Conservation (phyloP, 2,888 invertebrate genomes). For the Flabesymbios commensalis region DNA sequence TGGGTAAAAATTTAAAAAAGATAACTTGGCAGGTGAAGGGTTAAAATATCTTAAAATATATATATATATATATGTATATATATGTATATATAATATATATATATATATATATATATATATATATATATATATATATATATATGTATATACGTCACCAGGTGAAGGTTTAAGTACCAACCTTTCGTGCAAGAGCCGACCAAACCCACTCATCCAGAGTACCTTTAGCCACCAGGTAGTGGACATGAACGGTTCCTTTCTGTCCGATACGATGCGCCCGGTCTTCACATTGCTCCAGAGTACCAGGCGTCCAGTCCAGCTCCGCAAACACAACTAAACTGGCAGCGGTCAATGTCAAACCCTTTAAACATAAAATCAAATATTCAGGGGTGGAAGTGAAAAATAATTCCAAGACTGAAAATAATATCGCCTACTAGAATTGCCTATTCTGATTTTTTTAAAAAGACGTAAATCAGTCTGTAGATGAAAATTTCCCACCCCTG, state of each 20-base stretch:
- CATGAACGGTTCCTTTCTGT: conserved; percentile 49
- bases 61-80: no score
- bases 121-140: no score
- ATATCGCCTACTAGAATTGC: no score
- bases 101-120: no score
- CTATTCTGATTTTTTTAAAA: no score
- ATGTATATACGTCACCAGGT: neutral
- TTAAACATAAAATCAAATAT: neutral
- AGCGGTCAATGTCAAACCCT: conserved; percentile 57
- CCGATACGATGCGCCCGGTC: conserved; percentile 59
- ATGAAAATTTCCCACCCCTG: no score
- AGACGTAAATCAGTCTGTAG: neutral
- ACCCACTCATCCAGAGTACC: conserved; percentile 59
- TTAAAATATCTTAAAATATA: no score
- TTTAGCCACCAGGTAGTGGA: conserved; percentile 57
- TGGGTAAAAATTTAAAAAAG: no score
- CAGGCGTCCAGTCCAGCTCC: conserved; percentile 61
- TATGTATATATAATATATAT: no score
- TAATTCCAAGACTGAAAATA: no score
- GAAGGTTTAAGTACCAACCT: conserved; percentile 37
- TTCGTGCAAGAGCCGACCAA: conserved; percentile 53
- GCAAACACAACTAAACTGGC: conserved; percentile 58
- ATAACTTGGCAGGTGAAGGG: no score
- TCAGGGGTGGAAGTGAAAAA: neutral
- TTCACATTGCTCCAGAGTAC: conserved; percentile 57